Evolutionary conservation across 2,888 invertebrate species (phyloP).

Genomic region (Neria commutata): DNA sequence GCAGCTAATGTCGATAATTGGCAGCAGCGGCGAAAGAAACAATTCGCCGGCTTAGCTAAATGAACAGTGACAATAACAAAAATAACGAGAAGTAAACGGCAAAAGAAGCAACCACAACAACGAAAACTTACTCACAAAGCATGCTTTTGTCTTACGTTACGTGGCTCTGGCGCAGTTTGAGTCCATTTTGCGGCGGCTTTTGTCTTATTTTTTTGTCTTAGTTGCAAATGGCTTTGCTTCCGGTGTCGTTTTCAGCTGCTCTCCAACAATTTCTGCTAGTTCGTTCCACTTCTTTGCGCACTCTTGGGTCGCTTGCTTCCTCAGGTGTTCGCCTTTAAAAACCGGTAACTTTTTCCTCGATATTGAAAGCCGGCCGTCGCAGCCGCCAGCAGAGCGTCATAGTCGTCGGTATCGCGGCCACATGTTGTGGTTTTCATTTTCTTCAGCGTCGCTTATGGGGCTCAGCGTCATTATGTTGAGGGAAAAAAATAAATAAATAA

Average conservation of each 20-base stretch:
- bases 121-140: background rate
- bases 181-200: background rate
- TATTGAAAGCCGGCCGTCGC: too few species aligned
- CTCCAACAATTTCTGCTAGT: background rate
- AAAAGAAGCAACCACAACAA: background rate
- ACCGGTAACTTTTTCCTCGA: constrained; percentile 2
- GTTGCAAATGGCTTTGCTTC: background rate
- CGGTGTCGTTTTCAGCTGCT: background rate
- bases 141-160: background rate
- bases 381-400: too few species aligned
- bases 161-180: background rate
- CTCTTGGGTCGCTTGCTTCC: too few species aligned
- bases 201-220: background rate
- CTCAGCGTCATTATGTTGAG: too few species aligned
- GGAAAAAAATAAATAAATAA: too few species aligned
- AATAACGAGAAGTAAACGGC: too few species aligned
- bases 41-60: background rate
- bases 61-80: background rate
- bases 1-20: background rate
- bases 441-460: too few species aligned
- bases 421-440: too few species aligned
- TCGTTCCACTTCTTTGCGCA: too few species aligned
- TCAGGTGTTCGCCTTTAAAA: background rate
- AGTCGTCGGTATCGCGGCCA: too few species aligned
- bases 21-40: too few species aligned